Conservation (phyloP, 1,140 invertebrate genomes). For the Sweltsa coloradensis region DNA sequence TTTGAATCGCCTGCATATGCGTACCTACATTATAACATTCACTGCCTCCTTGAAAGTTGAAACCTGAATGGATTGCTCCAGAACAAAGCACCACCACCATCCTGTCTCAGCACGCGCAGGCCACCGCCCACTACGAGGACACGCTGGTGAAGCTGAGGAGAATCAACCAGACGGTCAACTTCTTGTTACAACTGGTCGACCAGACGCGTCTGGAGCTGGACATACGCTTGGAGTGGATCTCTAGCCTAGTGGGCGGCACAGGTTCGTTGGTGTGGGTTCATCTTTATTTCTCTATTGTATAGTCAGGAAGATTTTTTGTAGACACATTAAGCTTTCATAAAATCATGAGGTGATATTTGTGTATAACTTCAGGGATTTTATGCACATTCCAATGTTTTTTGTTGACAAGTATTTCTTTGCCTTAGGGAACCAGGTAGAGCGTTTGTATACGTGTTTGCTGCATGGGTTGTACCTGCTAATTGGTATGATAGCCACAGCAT, state of each 20-base stretch:
- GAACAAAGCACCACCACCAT: constrained; percentile 29
- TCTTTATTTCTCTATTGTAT: background rate
- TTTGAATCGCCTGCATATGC: too few relatives aligned
- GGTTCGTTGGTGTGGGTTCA: background rate
- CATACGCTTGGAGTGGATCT: constrained; percentile 4
- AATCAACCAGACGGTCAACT: constrained; percentile 44
- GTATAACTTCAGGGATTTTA: too few relatives aligned
- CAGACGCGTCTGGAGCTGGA: constrained; percentile 26
- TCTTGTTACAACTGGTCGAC: constrained; percentile 36
- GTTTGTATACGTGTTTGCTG: background rate
- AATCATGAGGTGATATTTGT: too few relatives aligned
- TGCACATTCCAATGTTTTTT: too few relatives aligned
- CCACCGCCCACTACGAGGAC: constrained; percentile 37
- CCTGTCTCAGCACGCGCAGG: constrained; percentile 38
- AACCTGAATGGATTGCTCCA: too few relatives aligned
- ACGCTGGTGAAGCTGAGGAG: constrained; percentile 43
- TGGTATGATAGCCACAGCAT: constrained; percentile 2
- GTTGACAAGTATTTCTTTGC: too few relatives aligned
- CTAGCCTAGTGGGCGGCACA: background rate
- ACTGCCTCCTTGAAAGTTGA: too few relatives aligned
- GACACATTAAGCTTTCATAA: too few relatives aligned
- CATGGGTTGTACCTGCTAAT: constrained; percentile 1
- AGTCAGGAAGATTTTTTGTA: too few relatives aligned
- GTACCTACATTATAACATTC: too few relatives aligned
- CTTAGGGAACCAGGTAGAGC: background rate